These are phyloP conservation scores for Oasisia sp. DNA, from an alignment of 2,888 invertebrate genomes.

Conservation along the genomic window DNA sequence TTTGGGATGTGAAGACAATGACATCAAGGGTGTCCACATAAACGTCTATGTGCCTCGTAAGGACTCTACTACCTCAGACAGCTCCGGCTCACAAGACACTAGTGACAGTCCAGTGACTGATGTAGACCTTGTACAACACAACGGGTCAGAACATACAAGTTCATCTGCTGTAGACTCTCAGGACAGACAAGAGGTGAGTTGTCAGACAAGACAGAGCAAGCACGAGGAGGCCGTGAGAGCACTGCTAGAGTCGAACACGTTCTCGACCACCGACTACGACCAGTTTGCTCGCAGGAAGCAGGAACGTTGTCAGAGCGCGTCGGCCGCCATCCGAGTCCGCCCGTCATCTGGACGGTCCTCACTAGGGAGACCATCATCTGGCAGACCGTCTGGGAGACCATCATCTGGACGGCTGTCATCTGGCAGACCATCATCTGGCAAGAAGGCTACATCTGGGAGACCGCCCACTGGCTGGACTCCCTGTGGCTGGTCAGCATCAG, in stretches of 20 bases:
- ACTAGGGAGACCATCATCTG: too few relatives aligned
- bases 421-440: not conserved
- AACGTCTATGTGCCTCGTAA: not conserved
- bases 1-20: not conserved
- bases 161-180: not conserved
- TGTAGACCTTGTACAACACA: not conserved
- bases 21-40: not conserved
- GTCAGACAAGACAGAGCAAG: not conserved
- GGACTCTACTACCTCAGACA: not conserved
- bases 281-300: not conserved
- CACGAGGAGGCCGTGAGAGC: not conserved
- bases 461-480: not conserved
- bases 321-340: not conserved
- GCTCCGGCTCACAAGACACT: not conserved
- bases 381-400: not conserved
- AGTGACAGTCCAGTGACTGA: not conserved
- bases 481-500: not conserved
- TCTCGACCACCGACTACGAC: not conserved
- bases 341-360: not conserved
- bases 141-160: not conserved
- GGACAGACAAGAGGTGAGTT: not conserved
- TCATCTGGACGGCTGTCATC: not conserved
- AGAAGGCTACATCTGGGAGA: not conserved
- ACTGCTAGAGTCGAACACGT: not conserved
- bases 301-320: conserved; percentile 1